Evolutionary conservation across 1,140 invertebrate species (phyloP), one percentile per base, ranked within the genome.

Genomic region (Hormaphis cornu): DNA sequence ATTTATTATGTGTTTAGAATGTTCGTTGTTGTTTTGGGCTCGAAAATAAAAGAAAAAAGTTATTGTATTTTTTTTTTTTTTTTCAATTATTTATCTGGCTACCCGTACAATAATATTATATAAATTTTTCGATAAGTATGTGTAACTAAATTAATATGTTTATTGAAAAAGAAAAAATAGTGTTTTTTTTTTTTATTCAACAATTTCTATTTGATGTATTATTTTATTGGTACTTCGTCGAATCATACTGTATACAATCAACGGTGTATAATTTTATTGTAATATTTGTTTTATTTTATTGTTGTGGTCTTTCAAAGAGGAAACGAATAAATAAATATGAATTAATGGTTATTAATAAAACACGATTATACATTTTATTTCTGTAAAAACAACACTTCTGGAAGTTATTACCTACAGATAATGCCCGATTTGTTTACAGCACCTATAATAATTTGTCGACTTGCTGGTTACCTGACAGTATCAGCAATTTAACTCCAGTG

Each of bases 311-410:
- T 61, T 61, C 58, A 46, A 61, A 44, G 42, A 61, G 42, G 42
- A 61, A 61, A 44, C 40, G 58, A 61, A 61, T 61, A 61, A 61
- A 61, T 61, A 61, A 61, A 61, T 61, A 61, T 61, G 44, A 61
- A 61, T 44, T 61, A 61, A 44, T 61, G 58, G 58, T 61, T 61
- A 61, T 61, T 61, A 61, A 61, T 44, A 30, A 33, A 18, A 54
- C 12, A 18, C n/a, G 1, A 16, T 37, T 24, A 37, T 53, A 20
- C 30, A n/a, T 28, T 54, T 20, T 22, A 35, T 56, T 33, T 9
- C 30, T n/a, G n/a, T n/a, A 33, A 33, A 33, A 33, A 6, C 30
- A 33, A 33, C 4, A 33, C 30, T 33, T 9, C 30, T 33, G 30
- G 30, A 33, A 33, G 30, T 33, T 33, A 33, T 33, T 33, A 9